Conservation (phyloP, 2,888 invertebrate species). For the Hydriomena furcata region DNA sequence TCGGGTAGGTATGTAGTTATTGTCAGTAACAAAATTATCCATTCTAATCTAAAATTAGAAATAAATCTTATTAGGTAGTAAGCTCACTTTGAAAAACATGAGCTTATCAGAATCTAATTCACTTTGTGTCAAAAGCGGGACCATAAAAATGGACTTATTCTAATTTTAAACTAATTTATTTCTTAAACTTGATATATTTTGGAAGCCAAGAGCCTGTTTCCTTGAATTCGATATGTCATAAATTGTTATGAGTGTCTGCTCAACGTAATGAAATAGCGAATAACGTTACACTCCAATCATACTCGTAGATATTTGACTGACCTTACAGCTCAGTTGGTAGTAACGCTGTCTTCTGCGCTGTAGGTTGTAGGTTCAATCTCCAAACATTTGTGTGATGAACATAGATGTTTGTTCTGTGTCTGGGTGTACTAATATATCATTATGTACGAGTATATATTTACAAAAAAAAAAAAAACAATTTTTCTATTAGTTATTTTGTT, state of each 20-base stretch:
- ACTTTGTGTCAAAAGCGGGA: conserved; percentile 46
- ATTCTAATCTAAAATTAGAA: background rate
- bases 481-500: too few species aligned
- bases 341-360: too few species aligned
- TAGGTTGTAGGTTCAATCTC: too few species aligned
- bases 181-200: conserved; percentile 54
- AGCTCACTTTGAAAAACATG: conserved; percentile 46
- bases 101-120: conserved; percentile 63
- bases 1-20: background rate
- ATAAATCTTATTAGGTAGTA: conserved; percentile 26
- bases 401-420: too few species aligned
- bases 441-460: too few species aligned
- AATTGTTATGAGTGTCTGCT: conserved; percentile 66
- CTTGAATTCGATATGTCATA: conserved; percentile 63
- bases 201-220: conserved; percentile 59
- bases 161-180: conserved; percentile 70
- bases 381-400: too few species aligned
- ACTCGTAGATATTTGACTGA: too few species aligned
- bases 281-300: too few species aligned
- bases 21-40: too few species aligned
- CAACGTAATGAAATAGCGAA: conserved; percentile 29
- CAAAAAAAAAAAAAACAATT: too few species aligned
- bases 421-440: too few species aligned
- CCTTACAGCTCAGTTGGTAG: too few species aligned
- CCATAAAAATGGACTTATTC: conserved; percentile 71